Conservation (phyloP, 2,797 vertebrate species). For the Chaetophractus vellerosus region DNA sequence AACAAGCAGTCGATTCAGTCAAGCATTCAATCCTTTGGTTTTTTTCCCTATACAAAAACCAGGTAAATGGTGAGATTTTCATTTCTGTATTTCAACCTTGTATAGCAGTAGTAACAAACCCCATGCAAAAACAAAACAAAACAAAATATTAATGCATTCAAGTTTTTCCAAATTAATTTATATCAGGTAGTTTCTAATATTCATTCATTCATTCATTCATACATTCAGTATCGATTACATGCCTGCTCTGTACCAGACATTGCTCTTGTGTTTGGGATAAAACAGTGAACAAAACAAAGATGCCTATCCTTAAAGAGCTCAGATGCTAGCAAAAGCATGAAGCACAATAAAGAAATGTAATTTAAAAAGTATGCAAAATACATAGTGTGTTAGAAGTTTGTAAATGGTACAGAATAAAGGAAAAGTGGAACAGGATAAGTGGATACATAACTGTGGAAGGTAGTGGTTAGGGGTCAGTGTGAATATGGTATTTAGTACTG, state of each 20-base stretch:
- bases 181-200: neutral
- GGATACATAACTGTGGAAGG: neutral
- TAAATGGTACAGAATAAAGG: neutral
- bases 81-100: neutral
- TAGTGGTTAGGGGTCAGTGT: neutral
- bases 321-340: neutral
- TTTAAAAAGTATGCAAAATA: neutral
- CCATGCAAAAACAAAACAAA: neutral
- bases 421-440: neutral
- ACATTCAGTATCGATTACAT: neutral
- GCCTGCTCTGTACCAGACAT: neutral
- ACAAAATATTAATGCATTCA: neutral
- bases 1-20: neutral
- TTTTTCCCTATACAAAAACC: neutral
- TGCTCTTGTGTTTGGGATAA: neutral
- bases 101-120: neutral
- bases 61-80: slow-evolving; percentile 10
- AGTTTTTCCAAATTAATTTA: neutral
- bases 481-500: accelerated
- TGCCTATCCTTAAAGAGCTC: neutral
- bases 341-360: neutral
- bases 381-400: neutral
- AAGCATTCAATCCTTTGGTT: neutral
- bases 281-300: neutral
- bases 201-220: neutral